Evolutionary conservation across 2,797 vertebrate genomes (phyloP), one percentile per base, ranked within the genome.

Genomic region (Lepilemur septentrionalis): DNA sequence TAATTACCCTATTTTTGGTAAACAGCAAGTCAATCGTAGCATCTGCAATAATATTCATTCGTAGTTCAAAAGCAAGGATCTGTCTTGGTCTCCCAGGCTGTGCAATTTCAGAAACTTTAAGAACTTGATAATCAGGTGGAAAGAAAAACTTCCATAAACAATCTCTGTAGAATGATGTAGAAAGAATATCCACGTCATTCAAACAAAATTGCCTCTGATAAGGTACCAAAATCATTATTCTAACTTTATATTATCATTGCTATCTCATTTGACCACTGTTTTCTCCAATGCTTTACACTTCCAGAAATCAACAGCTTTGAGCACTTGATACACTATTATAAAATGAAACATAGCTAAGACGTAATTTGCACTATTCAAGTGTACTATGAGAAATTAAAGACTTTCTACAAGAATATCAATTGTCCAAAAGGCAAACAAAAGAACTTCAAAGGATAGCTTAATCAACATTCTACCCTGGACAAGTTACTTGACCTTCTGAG

Each of bases 41-140:
- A 95, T 99, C 99, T 95, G 99, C 99, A 96, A 99, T 99, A 98
- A 99, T 99, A 99, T 99, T 99, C 99, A 99, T 99, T 92, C 99
- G 99, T 41, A 99, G 99, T 97, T 99, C 99, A 94, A 99, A 99
- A 93, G 99, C 99, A 96, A 99, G 99, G 94, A 99, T 99, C 98
- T 99, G 99, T 82, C 99, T 98, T 73, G 98, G 99, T 86, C 99
- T 99, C 87, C 99, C 99, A 43, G 99, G 99, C 96, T 99, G 98
- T 50, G 99, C 98, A 57, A 99, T 98, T 97, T 99, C 99, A 11
- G 99, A 99, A 89, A 99, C 99, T 97, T 99, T 99, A 99, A 99
- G 99, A 97, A 99, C 97, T 98, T 99, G 99, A 96, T 99, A 99
- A 98, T 99, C 99, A 59, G 99, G 99, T 12, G 99, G 99, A 89